A percentile compares a stretch with the other conserved stretches of the same genome.
Conservation (phyloP, 2,113 vertebrate species). For the Campylorhamphus procurvoides region DNA sequence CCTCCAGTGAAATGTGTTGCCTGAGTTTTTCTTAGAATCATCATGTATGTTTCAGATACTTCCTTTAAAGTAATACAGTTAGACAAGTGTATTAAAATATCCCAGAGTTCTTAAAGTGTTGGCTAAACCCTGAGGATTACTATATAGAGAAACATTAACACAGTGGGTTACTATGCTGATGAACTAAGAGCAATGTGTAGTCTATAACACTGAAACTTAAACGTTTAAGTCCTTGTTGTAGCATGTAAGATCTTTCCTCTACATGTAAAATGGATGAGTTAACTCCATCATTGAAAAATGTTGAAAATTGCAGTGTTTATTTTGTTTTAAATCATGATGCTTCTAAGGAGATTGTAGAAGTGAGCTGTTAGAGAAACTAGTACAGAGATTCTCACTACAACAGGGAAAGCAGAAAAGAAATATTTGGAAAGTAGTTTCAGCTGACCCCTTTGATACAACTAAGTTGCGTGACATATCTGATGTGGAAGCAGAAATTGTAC, state of each 20-base stretch:
- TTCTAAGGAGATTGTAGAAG: neutral
- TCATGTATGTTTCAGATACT: neutral
- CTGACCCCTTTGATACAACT: conserved; percentile 40
- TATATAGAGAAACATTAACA: neutral
- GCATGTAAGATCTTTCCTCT: neutral
- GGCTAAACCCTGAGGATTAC: neutral
- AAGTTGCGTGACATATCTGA: conserved; percentile 32
- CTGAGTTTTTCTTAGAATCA: neutral
- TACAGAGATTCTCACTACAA: neutral
- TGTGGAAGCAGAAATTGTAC: conserved; percentile 42
- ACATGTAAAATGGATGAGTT: neutral
- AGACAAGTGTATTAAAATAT: neutral
- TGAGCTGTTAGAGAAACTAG: neutral
- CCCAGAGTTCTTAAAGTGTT: neutral
- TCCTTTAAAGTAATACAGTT: neutral
- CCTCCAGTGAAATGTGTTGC: neutral
- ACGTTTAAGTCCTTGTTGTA: neutral
- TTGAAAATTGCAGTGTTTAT: neutral
- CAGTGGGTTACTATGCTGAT: neutral
- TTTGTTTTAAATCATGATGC: neutral
- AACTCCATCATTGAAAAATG: neutral
- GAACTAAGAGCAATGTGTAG: neutral
- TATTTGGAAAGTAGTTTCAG: conserved; percentile 17
- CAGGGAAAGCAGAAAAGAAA: conserved; percentile 1
- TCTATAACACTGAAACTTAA: neutral